Evolutionary conservation across 2,888 invertebrate genomes (phyloP).

Genomic region (Ormyrus rosae): DNA sequence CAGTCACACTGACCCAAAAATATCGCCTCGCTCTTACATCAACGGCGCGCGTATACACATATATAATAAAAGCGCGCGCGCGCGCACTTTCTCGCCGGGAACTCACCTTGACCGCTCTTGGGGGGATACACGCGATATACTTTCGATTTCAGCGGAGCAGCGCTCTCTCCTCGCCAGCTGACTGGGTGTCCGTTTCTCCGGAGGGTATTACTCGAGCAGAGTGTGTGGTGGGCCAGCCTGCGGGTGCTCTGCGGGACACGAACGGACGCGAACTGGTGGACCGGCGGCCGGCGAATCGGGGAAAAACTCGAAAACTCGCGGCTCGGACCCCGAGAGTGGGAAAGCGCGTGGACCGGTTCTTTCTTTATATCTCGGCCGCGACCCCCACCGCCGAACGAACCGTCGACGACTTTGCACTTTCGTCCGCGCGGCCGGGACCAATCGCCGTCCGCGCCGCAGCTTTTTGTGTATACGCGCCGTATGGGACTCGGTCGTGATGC

Average conservation of each 20-base stretch:
- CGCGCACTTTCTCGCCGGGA: not conserved
- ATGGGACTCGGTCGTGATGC: no score
- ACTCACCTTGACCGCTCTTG: constrained; percentile 46
- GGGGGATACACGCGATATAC: not conserved
- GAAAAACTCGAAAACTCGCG: constrained; percentile 30
- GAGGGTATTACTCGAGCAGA: no score
- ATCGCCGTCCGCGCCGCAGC: no score
- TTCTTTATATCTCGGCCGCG: constrained; percentile 63
- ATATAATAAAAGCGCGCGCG: no score
- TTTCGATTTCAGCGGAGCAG: not conserved
- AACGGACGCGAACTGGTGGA: constrained; percentile 55
- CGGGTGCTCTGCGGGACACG: constrained; percentile 47
- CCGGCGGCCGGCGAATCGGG: constrained; percentile 60
- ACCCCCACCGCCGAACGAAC: constrained; percentile 5
- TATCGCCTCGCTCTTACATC: not conserved
- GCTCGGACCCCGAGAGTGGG: constrained; percentile 38
- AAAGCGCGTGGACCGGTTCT: constrained; percentile 69
- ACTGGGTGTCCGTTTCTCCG: no score
- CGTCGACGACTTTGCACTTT: no score
- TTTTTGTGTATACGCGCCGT: no score
- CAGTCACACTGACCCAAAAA: constrained; percentile 31
- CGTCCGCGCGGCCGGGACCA: no score
- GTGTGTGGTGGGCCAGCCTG: not conserved
- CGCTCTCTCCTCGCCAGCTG: no score
- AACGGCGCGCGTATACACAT: not conserved